phyloP scores from a whole-genome alignment of 2,888 invertebrate genomes.

The Kryphioiulus occultus region DNA sequence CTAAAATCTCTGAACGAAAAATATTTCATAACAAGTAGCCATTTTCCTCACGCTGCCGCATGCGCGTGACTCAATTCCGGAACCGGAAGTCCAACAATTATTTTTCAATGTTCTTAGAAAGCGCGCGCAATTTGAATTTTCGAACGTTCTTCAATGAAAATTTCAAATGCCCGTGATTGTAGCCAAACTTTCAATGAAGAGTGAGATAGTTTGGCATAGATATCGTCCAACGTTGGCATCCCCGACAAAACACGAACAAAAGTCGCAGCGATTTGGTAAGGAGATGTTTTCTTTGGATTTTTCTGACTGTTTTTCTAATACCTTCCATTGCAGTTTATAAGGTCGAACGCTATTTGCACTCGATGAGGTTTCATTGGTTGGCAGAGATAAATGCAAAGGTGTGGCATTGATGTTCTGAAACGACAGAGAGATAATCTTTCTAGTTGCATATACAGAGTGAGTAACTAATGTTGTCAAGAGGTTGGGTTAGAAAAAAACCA shows the following conservation, averaged over 20 bases:
- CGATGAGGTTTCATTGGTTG: background rate
- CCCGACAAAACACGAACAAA: conserved; percentile 42
- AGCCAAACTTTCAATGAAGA: background rate
- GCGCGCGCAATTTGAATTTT: background rate
- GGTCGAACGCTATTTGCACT: background rate
- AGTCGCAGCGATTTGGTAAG: conserved; percentile 3
- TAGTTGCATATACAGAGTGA: too few species aligned
- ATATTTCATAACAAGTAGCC: too few species aligned
- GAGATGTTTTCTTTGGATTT: conserved; percentile 27
- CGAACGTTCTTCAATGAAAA: too few species aligned
- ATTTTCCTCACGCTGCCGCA: too few species aligned
- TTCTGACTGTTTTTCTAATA: background rate
- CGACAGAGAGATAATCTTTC: background rate
- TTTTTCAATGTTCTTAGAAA: too few species aligned
- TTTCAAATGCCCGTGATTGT: background rate
- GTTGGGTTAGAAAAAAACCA: too few species aligned
- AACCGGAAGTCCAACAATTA: too few species aligned
- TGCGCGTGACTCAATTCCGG: too few species aligned
- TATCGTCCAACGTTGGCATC: background rate
- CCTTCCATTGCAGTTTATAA: background rate
- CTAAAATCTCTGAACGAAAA: too few species aligned
- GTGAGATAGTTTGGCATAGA: background rate
- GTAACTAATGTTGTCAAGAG: too few species aligned
- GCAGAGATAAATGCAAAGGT: background rate
- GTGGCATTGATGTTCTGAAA: background rate